Evolutionary conservation across 1,140 invertebrate species (phyloP), one percentile per base, ranked within the genome.

Genomic region (Musca domestica): DNA sequence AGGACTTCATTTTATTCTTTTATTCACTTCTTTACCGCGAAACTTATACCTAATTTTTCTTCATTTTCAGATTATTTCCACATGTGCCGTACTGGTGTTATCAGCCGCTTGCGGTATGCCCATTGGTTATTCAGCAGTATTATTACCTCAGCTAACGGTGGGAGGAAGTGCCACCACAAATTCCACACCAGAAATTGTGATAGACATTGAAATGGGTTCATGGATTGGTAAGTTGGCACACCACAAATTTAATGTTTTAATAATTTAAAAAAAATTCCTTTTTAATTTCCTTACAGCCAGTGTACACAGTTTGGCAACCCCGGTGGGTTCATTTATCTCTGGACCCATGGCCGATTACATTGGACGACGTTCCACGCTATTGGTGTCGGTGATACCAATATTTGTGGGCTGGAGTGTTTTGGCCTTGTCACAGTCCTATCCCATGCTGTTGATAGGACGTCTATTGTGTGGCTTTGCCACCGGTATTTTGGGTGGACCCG

Each of bases 21-120:
- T n/a, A n/a, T n/a, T n/a, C n/a, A n/a, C n/a, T n/a, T n/a, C n/a
- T n/a, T n/a, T n/a, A n/a, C n/a, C n/a, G n/a, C n/a, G n/a, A n/a
- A 41, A 41, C 34, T 41, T n/a, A n/a, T 47, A n/a, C 7, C 46
- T 20, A 58, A 14, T 54, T 12, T 14, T 22, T 46, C 34, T 54
- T 14, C 23, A 3, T 22, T 14, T 70, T 3, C 75, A 91, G 89
- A 87, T 87, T 73, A 72, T 91, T 23, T 85, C 90, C 68, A 88
- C 89, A 61, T 86, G 87, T 67, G 88, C 88, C 0, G 86, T 90
- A 27, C 82, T 91, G 20, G 75, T 91, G 48, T 78, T 89, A 63
- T 84, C 88, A 1, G 87, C 87, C 5, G 87, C 86, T 22, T 88
- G 86, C 56, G 90, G 90, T 2, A 89, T 91, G 83, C 90, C 90